A percentile compares a stretch with the other conserved stretches of the same genome.
phyloP scores from a whole-genome alignment of 37 sponge, comb jelly and placozoan genomes.

The Beroe forskalii region DNA sequence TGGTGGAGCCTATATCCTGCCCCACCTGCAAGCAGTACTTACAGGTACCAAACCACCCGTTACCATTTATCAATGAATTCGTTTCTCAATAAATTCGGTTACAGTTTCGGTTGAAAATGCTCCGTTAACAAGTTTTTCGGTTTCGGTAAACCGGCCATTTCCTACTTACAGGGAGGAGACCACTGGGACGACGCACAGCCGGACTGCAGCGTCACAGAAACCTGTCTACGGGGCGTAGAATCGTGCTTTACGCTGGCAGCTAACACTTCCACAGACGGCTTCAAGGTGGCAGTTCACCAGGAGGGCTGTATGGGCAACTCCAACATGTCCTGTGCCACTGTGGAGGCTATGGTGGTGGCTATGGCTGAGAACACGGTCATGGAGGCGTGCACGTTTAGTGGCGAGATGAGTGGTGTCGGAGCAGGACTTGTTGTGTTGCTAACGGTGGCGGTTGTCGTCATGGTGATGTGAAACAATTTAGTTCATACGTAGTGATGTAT shows the following conservation, averaged over 20 bases:
- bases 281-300: background rate
- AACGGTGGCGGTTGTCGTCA: too few species aligned
- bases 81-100: too few species aligned
- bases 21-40: background rate
- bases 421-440: too few species aligned
- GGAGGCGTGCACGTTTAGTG: background rate
- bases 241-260: background rate
- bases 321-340: background rate
- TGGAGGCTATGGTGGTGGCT: background rate
- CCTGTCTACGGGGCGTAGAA: background rate
- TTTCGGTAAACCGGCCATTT: too few species aligned
- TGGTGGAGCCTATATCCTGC: background rate
- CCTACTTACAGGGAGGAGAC: too few species aligned
- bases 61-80: too few species aligned
- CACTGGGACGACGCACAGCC: background rate
- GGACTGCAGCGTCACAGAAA: background rate
- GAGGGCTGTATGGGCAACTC: background rate
- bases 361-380: background rate
- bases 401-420: background rate
- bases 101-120: too few species aligned
- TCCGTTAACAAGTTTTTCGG: too few species aligned
- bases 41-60: background rate
- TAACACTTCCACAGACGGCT: background rate
- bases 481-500: too few species aligned
- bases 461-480: too few species aligned